Conservation (phyloP, 1,140 invertebrate species). For the Ips typographus region DNA sequence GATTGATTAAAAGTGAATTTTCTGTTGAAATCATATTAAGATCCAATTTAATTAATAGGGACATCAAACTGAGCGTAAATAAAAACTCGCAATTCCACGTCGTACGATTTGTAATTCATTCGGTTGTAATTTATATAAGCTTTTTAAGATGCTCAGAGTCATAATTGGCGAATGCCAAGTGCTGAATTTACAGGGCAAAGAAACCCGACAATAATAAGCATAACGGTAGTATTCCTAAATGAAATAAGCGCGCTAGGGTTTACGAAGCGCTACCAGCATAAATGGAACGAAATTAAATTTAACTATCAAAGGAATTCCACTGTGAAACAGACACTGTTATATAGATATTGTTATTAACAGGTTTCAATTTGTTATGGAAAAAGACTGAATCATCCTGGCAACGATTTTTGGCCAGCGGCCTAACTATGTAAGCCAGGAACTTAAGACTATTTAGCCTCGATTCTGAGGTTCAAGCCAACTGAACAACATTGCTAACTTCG, state of each 20-base stretch:
- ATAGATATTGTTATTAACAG: too few species aligned
- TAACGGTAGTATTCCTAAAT: constrained; percentile 25
- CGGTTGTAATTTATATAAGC: constrained; percentile 25
- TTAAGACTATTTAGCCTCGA: neutral
- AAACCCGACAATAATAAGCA: constrained; percentile 26
- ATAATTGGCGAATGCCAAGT: constrained; percentile 27
- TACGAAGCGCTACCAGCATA: constrained; percentile 11
- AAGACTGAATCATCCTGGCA: too few species aligned
- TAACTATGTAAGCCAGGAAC: neutral
- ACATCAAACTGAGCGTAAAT: too few species aligned
- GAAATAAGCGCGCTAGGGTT: constrained; percentile 17
- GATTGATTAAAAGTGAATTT: too few species aligned
- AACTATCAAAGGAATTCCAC: constrained; percentile 11
- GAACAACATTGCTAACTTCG: neutral
- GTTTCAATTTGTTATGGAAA: too few species aligned
- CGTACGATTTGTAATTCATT: constrained; percentile 8
- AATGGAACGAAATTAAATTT: constrained; percentile 17
- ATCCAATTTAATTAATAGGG: too few species aligned
- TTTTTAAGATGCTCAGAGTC: constrained; percentile 24
- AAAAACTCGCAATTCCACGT: too few species aligned
- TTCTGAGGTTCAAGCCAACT: neutral
- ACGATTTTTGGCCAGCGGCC: neutral
- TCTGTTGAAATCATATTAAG: too few species aligned
- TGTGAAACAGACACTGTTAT: neutral
- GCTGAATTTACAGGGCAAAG: constrained; percentile 27